phyloP scores from a whole-genome alignment of 1,140 invertebrate species.

The Drosophila chauvacae region DNA sequence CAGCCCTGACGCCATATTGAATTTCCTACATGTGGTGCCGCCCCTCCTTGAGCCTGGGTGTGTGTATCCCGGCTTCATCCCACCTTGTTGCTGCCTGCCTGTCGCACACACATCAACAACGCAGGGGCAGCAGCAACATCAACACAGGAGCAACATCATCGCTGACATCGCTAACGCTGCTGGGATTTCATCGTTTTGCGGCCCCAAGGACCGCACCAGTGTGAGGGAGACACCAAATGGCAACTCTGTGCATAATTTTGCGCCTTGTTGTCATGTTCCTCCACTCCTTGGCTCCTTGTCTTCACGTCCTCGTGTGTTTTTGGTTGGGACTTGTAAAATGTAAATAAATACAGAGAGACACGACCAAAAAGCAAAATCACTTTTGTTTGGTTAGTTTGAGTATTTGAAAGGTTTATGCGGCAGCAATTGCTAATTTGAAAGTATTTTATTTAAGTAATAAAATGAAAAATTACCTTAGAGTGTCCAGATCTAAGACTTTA shows the following conservation, averaged over 20 bases:
- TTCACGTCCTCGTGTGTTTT: slow-evolving; percentile 44
- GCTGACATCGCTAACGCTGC: slow-evolving; percentile 62
- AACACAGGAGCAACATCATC: slow-evolving; percentile 46
- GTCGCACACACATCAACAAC: slow-evolving; percentile 63
- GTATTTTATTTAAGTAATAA: not conserved
- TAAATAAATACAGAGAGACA: slow-evolving; percentile 70
- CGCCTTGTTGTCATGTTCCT: slow-evolving; percentile 73
- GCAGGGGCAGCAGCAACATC: slow-evolving; percentile 21
- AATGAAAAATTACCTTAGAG: not conserved
- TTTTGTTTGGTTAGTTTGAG: slow-evolving; percentile 54
- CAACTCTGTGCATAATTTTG: slow-evolving; percentile 81
- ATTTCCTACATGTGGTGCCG: slow-evolving; percentile 50
- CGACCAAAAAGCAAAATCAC: slow-evolving; percentile 48
- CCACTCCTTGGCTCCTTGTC: slow-evolving; percentile 26
- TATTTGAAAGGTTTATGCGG: slow-evolving; percentile 57
- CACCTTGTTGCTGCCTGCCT: slow-evolving; percentile 75
- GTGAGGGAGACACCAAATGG: slow-evolving; percentile 44
- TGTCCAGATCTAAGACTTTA: not conserved
- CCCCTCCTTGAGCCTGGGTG: slow-evolving; percentile 28
- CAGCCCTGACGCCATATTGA: slow-evolving; percentile 73
- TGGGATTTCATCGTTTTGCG: slow-evolving; percentile 67
- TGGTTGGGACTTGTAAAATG: slow-evolving; percentile 73
- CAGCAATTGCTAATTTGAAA: not conserved
- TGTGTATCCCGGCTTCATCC: slow-evolving; percentile 43
- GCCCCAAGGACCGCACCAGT: slow-evolving; percentile 11